phyloP scores from a whole-genome alignment of 2,113 vertebrate species.

The Cochlearius cochlearius region DNA sequence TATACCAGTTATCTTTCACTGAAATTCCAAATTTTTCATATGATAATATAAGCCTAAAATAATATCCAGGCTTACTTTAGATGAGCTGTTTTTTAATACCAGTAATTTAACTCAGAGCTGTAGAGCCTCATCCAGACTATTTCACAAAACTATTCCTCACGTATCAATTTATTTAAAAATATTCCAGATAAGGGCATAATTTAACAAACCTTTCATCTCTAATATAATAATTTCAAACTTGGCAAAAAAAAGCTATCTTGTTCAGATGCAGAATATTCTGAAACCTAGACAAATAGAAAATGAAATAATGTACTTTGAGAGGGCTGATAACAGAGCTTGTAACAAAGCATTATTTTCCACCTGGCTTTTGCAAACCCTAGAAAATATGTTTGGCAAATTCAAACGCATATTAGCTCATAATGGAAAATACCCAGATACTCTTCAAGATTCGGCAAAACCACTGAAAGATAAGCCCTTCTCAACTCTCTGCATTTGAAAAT shows the following conservation, averaged over 20 bases:
- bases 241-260: background rate
- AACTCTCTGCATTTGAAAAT: background rate
- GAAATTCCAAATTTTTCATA: background rate
- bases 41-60: background rate
- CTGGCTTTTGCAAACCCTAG: background rate
- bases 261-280: background rate
- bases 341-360: background rate
- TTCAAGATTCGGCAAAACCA: background rate
- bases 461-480: background rate
- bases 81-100: background rate
- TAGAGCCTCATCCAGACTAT: background rate
- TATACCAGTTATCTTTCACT: background rate
- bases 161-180: background rate
- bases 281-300: background rate
- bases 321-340: background rate
- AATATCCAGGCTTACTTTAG: background rate
- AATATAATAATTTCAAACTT: background rate
- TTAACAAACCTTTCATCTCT: background rate
- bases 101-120: background rate
- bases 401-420: background rate
- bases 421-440: background rate
- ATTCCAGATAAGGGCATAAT: background rate
- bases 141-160: background rate
- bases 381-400: background rate
- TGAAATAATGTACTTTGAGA: background rate